Evolutionary conservation across 2,797 vertebrate genomes (phyloP), one percentile per base, ranked within the genome.

Genomic region (Lemur catta): DNA sequence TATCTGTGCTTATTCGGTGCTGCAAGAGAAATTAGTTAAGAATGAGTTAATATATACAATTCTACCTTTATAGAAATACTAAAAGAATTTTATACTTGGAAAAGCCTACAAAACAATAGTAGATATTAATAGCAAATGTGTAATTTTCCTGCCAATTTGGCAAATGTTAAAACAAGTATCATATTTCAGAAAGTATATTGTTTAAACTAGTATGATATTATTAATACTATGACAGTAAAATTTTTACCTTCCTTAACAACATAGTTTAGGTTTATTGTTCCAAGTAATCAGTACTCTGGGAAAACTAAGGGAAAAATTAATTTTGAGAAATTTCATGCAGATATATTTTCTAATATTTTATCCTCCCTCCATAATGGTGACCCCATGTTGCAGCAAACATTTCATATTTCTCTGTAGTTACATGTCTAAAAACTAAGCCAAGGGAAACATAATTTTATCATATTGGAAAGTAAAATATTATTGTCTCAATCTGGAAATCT

Each of bases 31-130:
- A 89, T 84, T 90, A 90, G 61, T 50, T 88, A 96, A 92, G 46
- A 92, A 92, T 81, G 20, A 94, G 93, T 93, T 89, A 95, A 86
- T 91, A 33, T 48, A 81, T 92, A 50, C 43, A 95, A 28, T 52
- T 91, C 52, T 86, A 63, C 71, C 4, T 78, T 95, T 88, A 82
- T 11, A 59, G 7, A 91, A 95, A 91, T 76, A 33, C 33, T 93
- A 89, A 95, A 38, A 48, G 15, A 20, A 75, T 90, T 93, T 91
- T 24, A n/a, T 84, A 78, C 55, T 89, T 74, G 12, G 24, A 48
- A 95, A 96, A 61, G 4, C 10, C 14, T 92, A 61, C 1, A 43
- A 10, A 86, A 76, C 57, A 81, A 89, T 80, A 86, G 13, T 55
- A 80, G 20, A 82, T 89, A 76, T 90, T 89, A 85, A 92, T 96